Percentiles rank a stretch among this genome's conserved stretches.
Conservation (phyloP, 2,888 invertebrate genomes). For the Parnassius glacialis region DNA sequence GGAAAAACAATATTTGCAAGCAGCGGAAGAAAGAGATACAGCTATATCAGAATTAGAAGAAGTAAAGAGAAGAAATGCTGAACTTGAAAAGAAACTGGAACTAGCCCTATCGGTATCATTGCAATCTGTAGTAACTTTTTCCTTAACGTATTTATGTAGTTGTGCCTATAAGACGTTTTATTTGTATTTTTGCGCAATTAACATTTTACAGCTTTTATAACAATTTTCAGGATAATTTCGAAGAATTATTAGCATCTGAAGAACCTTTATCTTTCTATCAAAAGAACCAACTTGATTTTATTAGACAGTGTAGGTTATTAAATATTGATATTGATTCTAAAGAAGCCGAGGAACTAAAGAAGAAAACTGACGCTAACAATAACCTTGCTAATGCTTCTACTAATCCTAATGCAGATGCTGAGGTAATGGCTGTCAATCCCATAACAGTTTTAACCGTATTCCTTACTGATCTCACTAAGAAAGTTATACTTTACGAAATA, state of each 20-base stretch:
- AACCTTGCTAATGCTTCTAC: slow-evolving; percentile 48
- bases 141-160: slow-evolving; percentile 1
- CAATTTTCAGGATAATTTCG: slow-evolving; percentile 60
- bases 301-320: slow-evolving; percentile 73
- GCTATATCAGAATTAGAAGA: slow-evolving; percentile 89
- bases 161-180: slow-evolving; percentile 8
- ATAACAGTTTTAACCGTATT: not conserved
- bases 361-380: slow-evolving; percentile 50
- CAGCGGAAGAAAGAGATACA: slow-evolving; percentile 88
- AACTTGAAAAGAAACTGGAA: slow-evolving; percentile 88
- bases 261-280: slow-evolving; percentile 74
- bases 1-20: slow-evolving; percentile 88
- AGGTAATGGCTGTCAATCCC: slow-evolving; percentile 20
- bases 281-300: slow-evolving; percentile 70
- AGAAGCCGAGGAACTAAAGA: slow-evolving; percentile 60
- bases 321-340: slow-evolving; percentile 65
- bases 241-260: slow-evolving; percentile 55
- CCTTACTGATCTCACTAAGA: not conserved
- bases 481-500: no score
- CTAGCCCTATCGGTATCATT: slow-evolving; percentile 82
- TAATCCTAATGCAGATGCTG: slow-evolving; percentile 45
- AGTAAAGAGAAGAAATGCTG: slow-evolving; percentile 87
- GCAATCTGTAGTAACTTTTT: not conserved
- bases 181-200: slow-evolving; percentile 21
- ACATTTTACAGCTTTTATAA: slow-evolving; percentile 31